Evolutionary conservation across 2,888 invertebrate species (phyloP).

Genomic region (Cephus pygmeus): DNA sequence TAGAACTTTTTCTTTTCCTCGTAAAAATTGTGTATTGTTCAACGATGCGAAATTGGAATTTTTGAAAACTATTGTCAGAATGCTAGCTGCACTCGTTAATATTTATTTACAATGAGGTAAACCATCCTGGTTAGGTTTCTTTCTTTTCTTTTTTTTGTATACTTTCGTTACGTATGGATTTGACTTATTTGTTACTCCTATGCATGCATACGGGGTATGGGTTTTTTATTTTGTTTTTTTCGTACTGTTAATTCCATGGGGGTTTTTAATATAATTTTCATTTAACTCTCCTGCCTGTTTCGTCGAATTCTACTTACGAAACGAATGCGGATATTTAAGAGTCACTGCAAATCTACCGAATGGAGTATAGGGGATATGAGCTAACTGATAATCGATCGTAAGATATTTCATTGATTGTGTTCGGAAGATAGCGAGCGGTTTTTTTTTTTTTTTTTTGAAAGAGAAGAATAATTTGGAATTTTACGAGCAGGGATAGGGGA

Average conservation of each 20-base stretch:
- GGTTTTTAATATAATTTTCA: constrained; percentile 6
- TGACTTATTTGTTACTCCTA: constrained; percentile 32
- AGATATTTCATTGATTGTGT: no score
- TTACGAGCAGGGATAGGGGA: no score
- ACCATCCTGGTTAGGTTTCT: constrained; percentile 29
- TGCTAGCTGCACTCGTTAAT: constrained; percentile 20
- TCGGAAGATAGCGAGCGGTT: no score
- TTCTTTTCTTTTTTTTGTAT: constrained; percentile 14
- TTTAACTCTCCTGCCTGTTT: constrained; percentile 10
- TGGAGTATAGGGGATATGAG: no score
- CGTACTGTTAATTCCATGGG: no score
- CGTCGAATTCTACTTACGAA: background rate
- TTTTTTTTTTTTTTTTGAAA: no score
- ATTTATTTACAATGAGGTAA: background rate
- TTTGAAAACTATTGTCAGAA: constrained; percentile 24
- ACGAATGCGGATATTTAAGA: no score
- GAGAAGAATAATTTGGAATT: no score
- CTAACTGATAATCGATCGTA: no score
- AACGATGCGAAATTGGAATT: background rate
- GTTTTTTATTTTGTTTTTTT: constrained; percentile 22
- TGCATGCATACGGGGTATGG: constrained; percentile 31
- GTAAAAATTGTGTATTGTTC: no score
- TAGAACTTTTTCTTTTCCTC: no score
- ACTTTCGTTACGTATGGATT: constrained; percentile 23
- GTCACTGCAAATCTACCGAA: no score